phyloP scores from a whole-genome alignment of 2,888 invertebrate genomes.

The Leucophora obtusa region DNA sequence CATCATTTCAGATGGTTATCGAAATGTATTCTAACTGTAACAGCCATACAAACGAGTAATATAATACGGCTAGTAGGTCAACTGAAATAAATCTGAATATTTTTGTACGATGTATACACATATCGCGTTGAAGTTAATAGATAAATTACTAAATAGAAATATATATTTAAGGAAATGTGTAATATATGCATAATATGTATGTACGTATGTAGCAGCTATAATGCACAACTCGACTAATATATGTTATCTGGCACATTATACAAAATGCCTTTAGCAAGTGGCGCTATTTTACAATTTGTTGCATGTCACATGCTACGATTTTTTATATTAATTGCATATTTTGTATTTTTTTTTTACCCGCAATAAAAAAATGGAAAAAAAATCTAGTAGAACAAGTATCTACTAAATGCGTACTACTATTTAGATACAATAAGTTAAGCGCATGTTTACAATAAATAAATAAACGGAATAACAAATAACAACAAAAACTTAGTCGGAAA shows the following conservation, averaged over 20 bases:
- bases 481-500: background rate
- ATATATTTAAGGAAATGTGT: background rate
- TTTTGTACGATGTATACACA: no score
- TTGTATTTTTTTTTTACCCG: constrained; percentile 7
- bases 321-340: constrained; percentile 27
- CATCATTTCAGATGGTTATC: no score
- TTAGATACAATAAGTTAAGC: constrained; percentile 42
- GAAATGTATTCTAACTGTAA: no score
- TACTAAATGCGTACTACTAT: constrained; percentile 37
- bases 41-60: no score
- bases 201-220: background rate
- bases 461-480: background rate
- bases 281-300: constrained; percentile 62
- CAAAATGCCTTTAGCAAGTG: constrained; percentile 53
- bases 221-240: background rate
- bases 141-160: background rate
- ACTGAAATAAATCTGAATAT: background rate
- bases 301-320: constrained; percentile 61
- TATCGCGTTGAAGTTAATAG: background rate
- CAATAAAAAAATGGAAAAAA: constrained; percentile 5
- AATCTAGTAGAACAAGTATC: constrained; percentile 43
- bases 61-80: background rate
- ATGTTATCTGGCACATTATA: constrained; percentile 2
- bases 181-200: background rate
- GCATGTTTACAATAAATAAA: constrained; percentile 56